phyloP scores from a whole-genome alignment of 1,140 invertebrate species.

The Drosophila malerkotliana region DNA sequence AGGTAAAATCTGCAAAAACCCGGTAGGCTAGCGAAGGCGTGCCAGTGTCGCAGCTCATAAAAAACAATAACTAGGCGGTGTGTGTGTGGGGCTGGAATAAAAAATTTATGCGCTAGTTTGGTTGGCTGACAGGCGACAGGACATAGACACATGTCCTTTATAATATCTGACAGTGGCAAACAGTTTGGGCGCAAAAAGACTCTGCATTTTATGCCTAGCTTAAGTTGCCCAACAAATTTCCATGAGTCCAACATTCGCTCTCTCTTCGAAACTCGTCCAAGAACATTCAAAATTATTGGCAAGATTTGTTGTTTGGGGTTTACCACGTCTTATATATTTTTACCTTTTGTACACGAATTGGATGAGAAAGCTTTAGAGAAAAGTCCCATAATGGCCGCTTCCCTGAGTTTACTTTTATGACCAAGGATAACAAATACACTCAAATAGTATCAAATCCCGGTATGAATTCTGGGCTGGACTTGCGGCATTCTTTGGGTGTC shows the following conservation, averaged over 20 bases:
- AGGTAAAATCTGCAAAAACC: too few species aligned
- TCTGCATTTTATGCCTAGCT: constrained; percentile 72
- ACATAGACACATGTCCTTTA: constrained; percentile 74
- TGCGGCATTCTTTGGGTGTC: neutral
- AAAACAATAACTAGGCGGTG: constrained; percentile 70
- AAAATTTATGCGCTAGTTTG: constrained; percentile 70
- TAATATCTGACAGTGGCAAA: constrained; percentile 61
- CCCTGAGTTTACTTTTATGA: constrained; percentile 67
- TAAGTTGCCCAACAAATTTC: constrained; percentile 68
- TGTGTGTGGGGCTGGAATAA: constrained; percentile 54
- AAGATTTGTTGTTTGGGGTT: constrained; percentile 22
- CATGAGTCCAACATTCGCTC: constrained; percentile 17
- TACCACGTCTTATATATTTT: constrained; percentile 53
- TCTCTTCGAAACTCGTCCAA: neutral
- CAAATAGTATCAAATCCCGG: constrained; percentile 38
- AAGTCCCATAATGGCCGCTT: constrained; percentile 69
- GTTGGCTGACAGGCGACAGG: constrained; percentile 49
- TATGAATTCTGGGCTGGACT: constrained; percentile 4
- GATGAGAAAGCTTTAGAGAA: constrained; percentile 41
- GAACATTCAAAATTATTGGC: constrained; percentile 62
- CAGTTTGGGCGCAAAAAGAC: constrained; percentile 30
- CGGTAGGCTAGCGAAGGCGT: constrained; percentile 34
- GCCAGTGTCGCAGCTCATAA: constrained; percentile 70
- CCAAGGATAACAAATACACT: constrained; percentile 2
- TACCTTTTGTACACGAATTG: constrained; percentile 51